Conservation (phyloP, 2,797 vertebrate genomes). For the Argyrosomus regius region DNA sequence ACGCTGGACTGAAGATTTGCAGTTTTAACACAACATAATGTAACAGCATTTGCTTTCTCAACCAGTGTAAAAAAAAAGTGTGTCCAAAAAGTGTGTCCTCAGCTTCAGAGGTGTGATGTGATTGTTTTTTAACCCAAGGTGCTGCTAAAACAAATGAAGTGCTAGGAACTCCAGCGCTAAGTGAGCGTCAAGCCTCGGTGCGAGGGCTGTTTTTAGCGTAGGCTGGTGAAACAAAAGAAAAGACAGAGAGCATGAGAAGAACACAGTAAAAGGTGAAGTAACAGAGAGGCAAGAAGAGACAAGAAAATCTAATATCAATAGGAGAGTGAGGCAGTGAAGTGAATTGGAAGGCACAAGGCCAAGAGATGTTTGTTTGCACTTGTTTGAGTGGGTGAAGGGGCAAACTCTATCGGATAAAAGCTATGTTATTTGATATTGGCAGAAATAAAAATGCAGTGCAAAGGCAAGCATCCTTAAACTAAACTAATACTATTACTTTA, state of each 20-base stretch:
- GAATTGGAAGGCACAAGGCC: slow-evolving; percentile 40
- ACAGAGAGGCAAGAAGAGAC: neutral
- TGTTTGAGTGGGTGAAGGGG: slow-evolving; percentile 56
- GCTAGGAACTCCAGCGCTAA: slow-evolving; percentile 60
- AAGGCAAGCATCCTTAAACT: slow-evolving; percentile 1
- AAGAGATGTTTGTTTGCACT: slow-evolving; percentile 56
- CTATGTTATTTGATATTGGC: slow-evolving; percentile 24
- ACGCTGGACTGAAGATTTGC: neutral
- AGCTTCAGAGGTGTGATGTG: slow-evolving; percentile 46
- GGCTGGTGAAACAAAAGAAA: slow-evolving; percentile 59
- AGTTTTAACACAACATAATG: slow-evolving; percentile 22
- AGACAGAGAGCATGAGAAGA: slow-evolving; percentile 36
- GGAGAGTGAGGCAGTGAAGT: slow-evolving; percentile 31
- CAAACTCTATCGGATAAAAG: slow-evolving; percentile 9
- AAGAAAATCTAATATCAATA: slow-evolving; percentile 44
- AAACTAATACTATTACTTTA: too few species aligned
- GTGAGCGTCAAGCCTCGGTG: slow-evolving; percentile 54
- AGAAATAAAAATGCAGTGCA: slow-evolving; percentile 9
- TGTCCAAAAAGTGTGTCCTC: slow-evolving; percentile 41
- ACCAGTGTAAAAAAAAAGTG: slow-evolving; percentile 7
- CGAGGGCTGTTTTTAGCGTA: slow-evolving; percentile 33
- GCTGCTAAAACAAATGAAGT: slow-evolving; percentile 70
- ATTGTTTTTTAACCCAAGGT: slow-evolving; percentile 57
- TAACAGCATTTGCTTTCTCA: slow-evolving; percentile 42
- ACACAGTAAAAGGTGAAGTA: slow-evolving; percentile 53